Evolutionary conservation across 2,113 vertebrate species (phyloP).

Genomic region (Chrysochloris asiatica): DNA sequence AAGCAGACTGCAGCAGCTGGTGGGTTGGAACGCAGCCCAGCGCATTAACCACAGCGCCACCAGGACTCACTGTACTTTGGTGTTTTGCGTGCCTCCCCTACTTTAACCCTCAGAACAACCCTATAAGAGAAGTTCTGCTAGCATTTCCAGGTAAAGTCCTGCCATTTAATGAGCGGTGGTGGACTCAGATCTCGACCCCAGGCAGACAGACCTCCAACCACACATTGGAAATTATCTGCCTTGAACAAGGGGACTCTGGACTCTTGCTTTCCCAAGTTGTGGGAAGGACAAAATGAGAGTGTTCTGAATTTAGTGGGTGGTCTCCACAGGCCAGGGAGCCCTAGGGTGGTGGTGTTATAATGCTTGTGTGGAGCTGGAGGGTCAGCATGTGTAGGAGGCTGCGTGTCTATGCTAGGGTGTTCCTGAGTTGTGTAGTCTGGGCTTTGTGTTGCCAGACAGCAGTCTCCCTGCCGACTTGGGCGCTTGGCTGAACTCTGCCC

Average conservation of each 20-base stretch:
- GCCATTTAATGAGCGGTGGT: neutral
- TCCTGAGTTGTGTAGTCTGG: neutral
- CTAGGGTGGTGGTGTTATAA: neutral
- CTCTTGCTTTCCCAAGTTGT: no score
- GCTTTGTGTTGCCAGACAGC: conserved; percentile 60
- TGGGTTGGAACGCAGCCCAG: neutral
- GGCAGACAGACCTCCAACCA: neutral
- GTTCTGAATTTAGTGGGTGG: neutral
- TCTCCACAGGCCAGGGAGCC: neutral
- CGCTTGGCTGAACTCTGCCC: conserved; percentile 71
- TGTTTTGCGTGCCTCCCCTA: neutral
- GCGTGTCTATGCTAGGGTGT: neutral
- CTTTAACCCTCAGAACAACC: neutral
- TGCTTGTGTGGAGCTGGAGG: neutral
- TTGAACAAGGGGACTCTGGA: neutral
- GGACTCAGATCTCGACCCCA: neutral
- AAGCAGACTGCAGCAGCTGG: neutral
- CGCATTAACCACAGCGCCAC: neutral
- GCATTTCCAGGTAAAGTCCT: neutral
- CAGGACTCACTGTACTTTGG: neutral
- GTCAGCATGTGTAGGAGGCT: neutral
- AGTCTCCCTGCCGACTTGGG: conserved; percentile 47
- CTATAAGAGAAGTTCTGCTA: neutral
- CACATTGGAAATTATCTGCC: neutral
- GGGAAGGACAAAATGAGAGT: neutral